Evolutionary conservation across 2,113 vertebrate species (phyloP).

Genomic region (Bagarius yarrelli): DNA sequence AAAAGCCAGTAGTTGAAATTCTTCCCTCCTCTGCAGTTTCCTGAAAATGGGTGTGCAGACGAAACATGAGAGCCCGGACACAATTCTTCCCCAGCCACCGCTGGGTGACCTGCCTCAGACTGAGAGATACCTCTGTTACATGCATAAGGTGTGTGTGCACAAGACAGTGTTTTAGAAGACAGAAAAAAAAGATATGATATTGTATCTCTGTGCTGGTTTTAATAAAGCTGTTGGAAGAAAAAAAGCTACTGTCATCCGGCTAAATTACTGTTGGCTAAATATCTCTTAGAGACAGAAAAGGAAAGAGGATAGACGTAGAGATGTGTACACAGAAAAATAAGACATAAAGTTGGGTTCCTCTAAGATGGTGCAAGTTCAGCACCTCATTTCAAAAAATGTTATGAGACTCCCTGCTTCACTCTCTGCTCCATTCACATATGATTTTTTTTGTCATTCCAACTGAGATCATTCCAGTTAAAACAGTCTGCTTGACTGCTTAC

Average conservation of each 20-base stretch:
- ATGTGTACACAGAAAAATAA: no score
- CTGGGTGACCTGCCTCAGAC: conserved; percentile 24
- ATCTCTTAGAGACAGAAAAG: no score
- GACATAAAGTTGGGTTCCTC: conserved; percentile 4
- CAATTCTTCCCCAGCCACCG: conserved; percentile 10
- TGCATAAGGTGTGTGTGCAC: neutral
- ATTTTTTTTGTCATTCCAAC: no score
- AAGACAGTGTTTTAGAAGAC: neutral
- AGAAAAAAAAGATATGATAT: neutral
- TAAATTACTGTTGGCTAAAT: no score
- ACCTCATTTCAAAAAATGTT: conserved; percentile 4
- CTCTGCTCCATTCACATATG: neutral
- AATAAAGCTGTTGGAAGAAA: neutral
- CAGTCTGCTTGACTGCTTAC: no score
- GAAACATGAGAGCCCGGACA: conserved; percentile 23
- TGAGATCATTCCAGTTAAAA: no score
- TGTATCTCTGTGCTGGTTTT: neutral
- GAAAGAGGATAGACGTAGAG: no score
- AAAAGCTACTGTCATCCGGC: no score
- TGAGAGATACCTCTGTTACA: conserved; percentile 22
- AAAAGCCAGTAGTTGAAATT: conserved; percentile 26
- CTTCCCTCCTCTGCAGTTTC: conserved; percentile 24
- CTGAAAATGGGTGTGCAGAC: conserved; percentile 14
- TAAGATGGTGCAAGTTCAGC: neutral
- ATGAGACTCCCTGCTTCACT: neutral